Conservation (phyloP, 2,113 vertebrate species). For the Hippoglossus stenolepis region DNA sequence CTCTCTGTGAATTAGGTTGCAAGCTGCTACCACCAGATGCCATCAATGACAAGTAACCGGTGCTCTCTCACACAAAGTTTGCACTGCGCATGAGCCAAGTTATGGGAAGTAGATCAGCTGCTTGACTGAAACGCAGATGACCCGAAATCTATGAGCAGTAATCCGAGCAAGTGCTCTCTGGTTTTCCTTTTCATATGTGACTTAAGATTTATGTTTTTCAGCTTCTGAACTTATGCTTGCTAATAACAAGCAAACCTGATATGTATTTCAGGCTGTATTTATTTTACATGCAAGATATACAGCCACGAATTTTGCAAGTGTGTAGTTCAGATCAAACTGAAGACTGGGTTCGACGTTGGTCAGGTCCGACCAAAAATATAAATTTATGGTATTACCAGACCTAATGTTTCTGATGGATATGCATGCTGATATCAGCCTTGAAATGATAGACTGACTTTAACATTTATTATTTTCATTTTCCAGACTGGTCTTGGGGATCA, state of each 20-base stretch:
- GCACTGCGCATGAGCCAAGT: not conserved
- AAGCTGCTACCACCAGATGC: not conserved
- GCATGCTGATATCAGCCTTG: not conserved
- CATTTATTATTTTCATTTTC: constrained; percentile 22
- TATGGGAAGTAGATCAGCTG: not conserved
- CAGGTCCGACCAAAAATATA: not conserved
- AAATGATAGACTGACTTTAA: not conserved
- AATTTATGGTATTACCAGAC: not conserved
- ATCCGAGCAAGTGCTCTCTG: not conserved
- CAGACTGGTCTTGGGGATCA: constrained; percentile 75
- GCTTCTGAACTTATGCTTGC: not conserved
- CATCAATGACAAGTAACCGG: not conserved
- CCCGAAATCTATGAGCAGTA: not conserved
- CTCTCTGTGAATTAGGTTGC: not conserved
- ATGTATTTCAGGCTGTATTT: not conserved
- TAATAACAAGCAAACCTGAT: not conserved
- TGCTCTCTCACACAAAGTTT: not conserved
- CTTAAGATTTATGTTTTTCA: too few relatives aligned
- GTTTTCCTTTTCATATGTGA: not conserved
- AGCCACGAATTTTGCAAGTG: not conserved
- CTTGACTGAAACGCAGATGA: not conserved
- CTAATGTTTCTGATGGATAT: not conserved
- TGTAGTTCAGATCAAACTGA: not conserved
- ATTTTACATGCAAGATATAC: not conserved
- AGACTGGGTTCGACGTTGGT: not conserved